Base-by-base conservation (phyloP, 2,797 vertebrate species). In the Enteromius unitaeniatus region DNA sequence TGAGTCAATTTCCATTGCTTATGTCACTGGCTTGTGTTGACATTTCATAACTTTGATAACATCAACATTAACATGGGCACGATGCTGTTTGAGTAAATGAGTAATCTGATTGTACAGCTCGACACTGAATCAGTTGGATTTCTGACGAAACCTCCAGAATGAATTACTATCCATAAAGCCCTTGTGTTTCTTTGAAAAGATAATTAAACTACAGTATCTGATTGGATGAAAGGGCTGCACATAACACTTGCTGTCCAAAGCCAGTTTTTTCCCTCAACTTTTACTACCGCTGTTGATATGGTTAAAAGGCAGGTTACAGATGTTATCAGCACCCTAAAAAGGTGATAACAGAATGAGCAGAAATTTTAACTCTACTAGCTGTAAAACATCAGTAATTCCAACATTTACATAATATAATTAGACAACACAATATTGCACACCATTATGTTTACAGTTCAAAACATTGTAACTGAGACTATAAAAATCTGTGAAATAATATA, bases 81-180 rank as follows among this genome's bases (percentile, higher is more conserved):
- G 49, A 51, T 23, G 28, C 13, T 11, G 23, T 77, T 70, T 83
- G 13, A 78, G 67, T 78, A 78, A 84, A 78, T 84, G n/a, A 72
- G 21, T 84, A 84, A 78, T 49, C 3, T 37, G 49, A 68, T n/a
- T 51, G 42, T 26, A 40, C 26, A 70, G 8, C 21, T 82, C 60
- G 69, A 26, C 19, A 47, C 4, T 69, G 17, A 58, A 40, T 4
- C 70, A 53, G 19, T n/a, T 23, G 9, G 58, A 64, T 55, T 68
- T 69, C 4, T 83, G 60, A 77, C 37, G 28, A 77, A 83, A 42
- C 21, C 64, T 78, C 49, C 14, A 70, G 51, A 78, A 40, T 82
- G 14, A 65, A 53, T 82, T 53, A 53, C 31, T 42, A 75, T 51
- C 73, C 23, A 83, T 78, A 70, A 78, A 83, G 14, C 1, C 0